Evolutionary conservation across 35 echinoderm and acorn worm genomes (phyloP).

Genomic region (Apostichopus japonicus): DNA sequence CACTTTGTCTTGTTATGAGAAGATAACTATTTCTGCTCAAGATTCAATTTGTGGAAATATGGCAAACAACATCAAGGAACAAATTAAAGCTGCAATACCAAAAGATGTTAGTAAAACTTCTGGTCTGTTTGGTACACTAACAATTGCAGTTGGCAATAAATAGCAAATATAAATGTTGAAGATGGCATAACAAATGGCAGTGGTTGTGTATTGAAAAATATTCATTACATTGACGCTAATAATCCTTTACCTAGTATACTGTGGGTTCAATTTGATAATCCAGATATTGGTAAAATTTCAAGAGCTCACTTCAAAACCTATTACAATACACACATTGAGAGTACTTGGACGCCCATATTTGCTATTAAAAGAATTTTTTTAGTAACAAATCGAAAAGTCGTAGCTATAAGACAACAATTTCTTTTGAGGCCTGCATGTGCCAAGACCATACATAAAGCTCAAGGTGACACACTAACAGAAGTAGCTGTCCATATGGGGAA

Average conservation of each 20-base stretch:
- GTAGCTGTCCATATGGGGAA: slow-evolving; percentile 43
- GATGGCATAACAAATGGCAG: too few relatives aligned
- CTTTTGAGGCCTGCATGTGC: neutral
- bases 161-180: too few relatives aligned
- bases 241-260: neutral
- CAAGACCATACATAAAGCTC: too few relatives aligned
- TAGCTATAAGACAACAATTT: slow-evolving; percentile 4
- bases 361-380: slow-evolving; percentile 18
- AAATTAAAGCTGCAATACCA: too few relatives aligned
- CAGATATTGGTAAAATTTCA: neutral
- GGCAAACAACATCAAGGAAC: too few relatives aligned
- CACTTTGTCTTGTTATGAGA: neutral
- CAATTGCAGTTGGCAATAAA: too few relatives aligned
- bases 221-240: neutral
- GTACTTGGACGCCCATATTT: neutral
- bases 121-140: too few relatives aligned
- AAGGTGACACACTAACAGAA: slow-evolving; percentile 1
- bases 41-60: slow-evolving; percentile 18
- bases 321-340: too few relatives aligned
- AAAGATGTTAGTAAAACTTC: too few relatives aligned
- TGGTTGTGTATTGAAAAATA: slow-evolving; percentile 7
- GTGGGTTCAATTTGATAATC: neutral
- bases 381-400: too few relatives aligned
- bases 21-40: neutral
- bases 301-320: neutral